Evolutionary conservation across 2,113 vertebrate genomes (phyloP).

Genomic region (Arizona elegans): DNA sequence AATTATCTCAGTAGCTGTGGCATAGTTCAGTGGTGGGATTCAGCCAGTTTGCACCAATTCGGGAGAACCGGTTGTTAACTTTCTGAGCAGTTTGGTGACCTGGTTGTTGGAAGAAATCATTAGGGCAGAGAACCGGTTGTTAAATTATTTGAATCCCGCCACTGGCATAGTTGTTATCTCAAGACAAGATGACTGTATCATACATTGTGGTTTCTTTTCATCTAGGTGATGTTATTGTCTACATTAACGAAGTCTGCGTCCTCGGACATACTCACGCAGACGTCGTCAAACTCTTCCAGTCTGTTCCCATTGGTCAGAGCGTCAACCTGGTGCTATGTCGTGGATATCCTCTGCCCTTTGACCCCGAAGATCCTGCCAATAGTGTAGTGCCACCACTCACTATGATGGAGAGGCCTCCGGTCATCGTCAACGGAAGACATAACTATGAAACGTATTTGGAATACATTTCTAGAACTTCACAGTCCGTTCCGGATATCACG

Average conservation of each 20-base stretch:
- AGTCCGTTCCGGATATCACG: constrained; percentile 85
- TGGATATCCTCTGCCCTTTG: constrained; percentile 94
- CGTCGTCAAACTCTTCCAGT: constrained; percentile 98
- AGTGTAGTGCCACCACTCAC: constrained; percentile 90
- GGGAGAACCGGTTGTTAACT: too few species aligned
- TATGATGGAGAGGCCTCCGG: constrained; percentile 90
- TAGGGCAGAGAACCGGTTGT: too few species aligned
- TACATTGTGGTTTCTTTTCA: constrained; percentile 61
- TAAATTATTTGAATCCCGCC: too few species aligned
- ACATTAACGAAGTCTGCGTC: constrained; percentile 97
- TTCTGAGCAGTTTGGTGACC: too few species aligned
- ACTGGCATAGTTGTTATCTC: background rate
- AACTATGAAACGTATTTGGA: constrained; percentile 98
- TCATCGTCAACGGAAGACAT: constrained; percentile 90
- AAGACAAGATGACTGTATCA: constrained; percentile 61
- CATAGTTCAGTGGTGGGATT: background rate
- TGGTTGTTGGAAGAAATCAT: too few species aligned
- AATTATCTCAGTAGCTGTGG: constrained; percentile 50
- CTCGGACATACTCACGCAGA: constrained; percentile 97
- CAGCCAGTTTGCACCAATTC: too few species aligned
- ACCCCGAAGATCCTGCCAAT: constrained; percentile 88
- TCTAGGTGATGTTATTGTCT: constrained; percentile 97
- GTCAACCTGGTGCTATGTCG: constrained; percentile 95
- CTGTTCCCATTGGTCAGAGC: constrained; percentile 95
- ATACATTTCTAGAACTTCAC: constrained; percentile 92